A percentile compares a stretch with the other conserved stretches of the same genome.
phyloP scores from a whole-genome alignment of 2,888 invertebrate species.

The Fissipunctia ypsillon region DNA sequence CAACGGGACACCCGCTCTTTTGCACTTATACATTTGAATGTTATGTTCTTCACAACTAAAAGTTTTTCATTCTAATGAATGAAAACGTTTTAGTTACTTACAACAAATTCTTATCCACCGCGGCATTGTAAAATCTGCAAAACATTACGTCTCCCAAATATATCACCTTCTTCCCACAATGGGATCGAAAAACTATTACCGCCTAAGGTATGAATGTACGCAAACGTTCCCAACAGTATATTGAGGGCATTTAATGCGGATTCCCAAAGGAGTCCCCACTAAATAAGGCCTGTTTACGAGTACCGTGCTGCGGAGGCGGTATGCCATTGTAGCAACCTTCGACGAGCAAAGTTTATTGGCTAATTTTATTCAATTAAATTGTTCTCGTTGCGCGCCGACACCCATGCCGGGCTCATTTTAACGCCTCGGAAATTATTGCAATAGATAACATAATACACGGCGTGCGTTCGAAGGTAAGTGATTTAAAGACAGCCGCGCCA shows the following conservation, averaged over 20 bases:
- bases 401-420: conserved; percentile 79
- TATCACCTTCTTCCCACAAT: conserved; percentile 72
- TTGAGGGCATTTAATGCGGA: conserved; percentile 84
- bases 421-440: conserved; percentile 86
- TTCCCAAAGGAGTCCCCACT: conserved; percentile 82
- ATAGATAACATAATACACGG: conserved; percentile 82
- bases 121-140: conserved; percentile 62
- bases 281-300: conserved; percentile 87
- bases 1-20: conserved; percentile 64
- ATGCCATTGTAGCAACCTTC: conserved; percentile 88
- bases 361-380: conserved; percentile 91
- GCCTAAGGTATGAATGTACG: conserved; percentile 76
- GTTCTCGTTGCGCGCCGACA: conserved; percentile 81
- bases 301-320: conserved; percentile 78
- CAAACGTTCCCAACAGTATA: conserved; percentile 78
- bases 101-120: conserved; percentile 45
- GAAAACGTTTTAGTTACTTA: too few species aligned
- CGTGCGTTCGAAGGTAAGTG: conserved; percentile 71
- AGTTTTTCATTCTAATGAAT: conserved; percentile 13
- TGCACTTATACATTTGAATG: conserved; percentile 24
- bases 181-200: conserved; percentile 76
- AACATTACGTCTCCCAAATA: conserved; percentile 62
- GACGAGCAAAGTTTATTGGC: conserved; percentile 87
- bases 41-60: conserved; percentile 4
- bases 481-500: conserved; percentile 74